Conservation (phyloP, 1,140 invertebrate genomes). For the Papilio dardanus region DNA sequence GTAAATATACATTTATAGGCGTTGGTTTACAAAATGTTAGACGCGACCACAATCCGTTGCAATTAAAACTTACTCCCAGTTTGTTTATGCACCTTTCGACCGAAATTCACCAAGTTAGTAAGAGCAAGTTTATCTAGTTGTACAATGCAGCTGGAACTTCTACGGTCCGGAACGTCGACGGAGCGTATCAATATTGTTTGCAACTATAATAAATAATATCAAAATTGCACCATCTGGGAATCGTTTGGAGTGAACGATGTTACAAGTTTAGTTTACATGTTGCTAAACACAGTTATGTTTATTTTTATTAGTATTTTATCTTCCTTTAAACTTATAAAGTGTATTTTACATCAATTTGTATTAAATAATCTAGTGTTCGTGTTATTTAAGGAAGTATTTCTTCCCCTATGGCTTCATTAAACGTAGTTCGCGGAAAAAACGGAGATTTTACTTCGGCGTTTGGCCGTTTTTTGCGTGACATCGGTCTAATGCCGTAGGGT, state of each 20-base stretch:
- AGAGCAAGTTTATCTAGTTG: constrained; percentile 52
- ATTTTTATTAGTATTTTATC: too few species aligned
- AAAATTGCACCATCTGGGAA: constrained; percentile 31
- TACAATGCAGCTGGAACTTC: constrained; percentile 55
- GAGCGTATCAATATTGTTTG: constrained; percentile 51
- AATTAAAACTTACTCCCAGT: constrained; percentile 66
- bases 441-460: too few species aligned
- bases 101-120: constrained; percentile 56
- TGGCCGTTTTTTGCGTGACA: too few species aligned
- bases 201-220: constrained; percentile 53
- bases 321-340: too few species aligned
- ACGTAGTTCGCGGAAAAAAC: too few species aligned
- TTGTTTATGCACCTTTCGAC: constrained; percentile 64
- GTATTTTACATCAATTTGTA: too few species aligned
- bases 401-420: too few species aligned
- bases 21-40: constrained; percentile 42
- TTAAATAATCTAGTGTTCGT: too few species aligned
- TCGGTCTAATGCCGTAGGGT: too few species aligned
- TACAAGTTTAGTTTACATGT: constrained; percentile 16
- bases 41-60: constrained; percentile 55
- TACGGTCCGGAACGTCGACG: constrained; percentile 40
- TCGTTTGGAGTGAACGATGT: constrained; percentile 12
- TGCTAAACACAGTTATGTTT: not conserved
- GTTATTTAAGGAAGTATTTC: too few species aligned
- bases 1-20: constrained; percentile 40